These are phyloP conservation scores for Stichodactyla helianthus DNA, from an alignment of 64 coral and sea anemone species.

Conservation along the genomic window DNA sequence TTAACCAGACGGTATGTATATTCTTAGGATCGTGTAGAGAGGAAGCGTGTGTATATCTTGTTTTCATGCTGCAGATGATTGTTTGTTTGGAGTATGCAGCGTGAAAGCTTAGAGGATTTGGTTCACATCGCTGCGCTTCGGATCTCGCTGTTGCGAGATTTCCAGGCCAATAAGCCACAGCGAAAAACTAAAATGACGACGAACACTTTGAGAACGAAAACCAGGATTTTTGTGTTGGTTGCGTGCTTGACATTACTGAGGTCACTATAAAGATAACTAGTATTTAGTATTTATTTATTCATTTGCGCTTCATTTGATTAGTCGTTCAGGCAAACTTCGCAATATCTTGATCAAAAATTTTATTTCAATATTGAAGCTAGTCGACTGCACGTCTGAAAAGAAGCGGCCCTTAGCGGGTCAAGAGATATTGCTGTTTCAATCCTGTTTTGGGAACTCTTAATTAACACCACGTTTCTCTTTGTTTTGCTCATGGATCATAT, in stretches of 20 bases:
- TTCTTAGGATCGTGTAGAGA: neutral
- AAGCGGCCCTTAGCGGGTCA: too few species aligned
- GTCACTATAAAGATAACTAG: neutral
- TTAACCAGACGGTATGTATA: neutral
- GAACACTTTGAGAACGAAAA: neutral
- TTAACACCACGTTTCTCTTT: neutral
- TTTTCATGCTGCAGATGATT: neutral
- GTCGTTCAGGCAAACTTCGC: neutral
- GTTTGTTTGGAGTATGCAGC: neutral
- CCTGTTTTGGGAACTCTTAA: too few species aligned
- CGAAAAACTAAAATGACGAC: neutral
- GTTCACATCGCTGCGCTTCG: neutral
- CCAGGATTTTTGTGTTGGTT: neutral
- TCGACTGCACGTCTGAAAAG: too few species aligned
- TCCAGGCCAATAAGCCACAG: too few species aligned
- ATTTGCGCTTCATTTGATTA: neutral
- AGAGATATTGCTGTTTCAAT: too few species aligned
- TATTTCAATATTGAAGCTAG: neutral
- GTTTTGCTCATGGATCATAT: neutral
- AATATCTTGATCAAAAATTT: neutral
- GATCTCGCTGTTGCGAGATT: neutral
- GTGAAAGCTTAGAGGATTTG: neutral
- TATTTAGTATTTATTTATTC: slow-evolving; percentile 2
- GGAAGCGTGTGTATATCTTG: neutral
- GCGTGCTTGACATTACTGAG: neutral